Conservation (phyloP, 2,113 vertebrate genomes). For the Erythrolamprus reginae region DNA sequence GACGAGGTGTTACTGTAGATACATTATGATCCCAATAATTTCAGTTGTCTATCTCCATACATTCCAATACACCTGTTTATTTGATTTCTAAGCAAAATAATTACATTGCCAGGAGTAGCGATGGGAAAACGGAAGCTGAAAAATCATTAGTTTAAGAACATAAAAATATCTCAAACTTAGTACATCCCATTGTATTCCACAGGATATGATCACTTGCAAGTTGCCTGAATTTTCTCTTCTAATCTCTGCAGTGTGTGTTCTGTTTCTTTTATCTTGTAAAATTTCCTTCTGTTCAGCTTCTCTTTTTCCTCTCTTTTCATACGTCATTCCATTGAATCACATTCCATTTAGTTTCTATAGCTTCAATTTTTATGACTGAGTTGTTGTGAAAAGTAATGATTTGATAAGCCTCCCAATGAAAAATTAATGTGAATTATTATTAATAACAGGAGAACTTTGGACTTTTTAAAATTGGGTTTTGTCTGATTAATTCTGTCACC, state of each 20-base stretch:
- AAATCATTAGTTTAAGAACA: not conserved
- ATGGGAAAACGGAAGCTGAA: not conserved
- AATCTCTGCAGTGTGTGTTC: not conserved
- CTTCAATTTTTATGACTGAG: not conserved
- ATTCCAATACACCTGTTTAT: not conserved
- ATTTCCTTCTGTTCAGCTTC: not conserved
- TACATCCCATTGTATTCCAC: not conserved
- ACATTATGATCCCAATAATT: not conserved
- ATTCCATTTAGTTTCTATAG: not conserved
- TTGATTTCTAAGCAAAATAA: not conserved
- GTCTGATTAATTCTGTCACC: constrained; percentile 26
- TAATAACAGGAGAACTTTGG: constrained; percentile 9
- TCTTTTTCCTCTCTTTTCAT: not conserved
- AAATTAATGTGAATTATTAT: constrained; percentile 16
- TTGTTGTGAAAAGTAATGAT: not conserved
- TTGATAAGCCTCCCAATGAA: not conserved
- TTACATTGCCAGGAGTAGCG: not conserved
- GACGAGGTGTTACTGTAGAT: too few species aligned
- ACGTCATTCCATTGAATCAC: not conserved
- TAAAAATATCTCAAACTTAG: not conserved
- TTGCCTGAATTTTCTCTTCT: not conserved
- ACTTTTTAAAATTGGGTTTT: constrained; percentile 16
- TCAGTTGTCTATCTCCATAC: not conserved
- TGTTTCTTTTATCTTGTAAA: not conserved
- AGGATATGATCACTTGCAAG: not conserved